Conservation (phyloP, 2,113 vertebrate genomes). For the Pomatorhinus ruficollis region DNA sequence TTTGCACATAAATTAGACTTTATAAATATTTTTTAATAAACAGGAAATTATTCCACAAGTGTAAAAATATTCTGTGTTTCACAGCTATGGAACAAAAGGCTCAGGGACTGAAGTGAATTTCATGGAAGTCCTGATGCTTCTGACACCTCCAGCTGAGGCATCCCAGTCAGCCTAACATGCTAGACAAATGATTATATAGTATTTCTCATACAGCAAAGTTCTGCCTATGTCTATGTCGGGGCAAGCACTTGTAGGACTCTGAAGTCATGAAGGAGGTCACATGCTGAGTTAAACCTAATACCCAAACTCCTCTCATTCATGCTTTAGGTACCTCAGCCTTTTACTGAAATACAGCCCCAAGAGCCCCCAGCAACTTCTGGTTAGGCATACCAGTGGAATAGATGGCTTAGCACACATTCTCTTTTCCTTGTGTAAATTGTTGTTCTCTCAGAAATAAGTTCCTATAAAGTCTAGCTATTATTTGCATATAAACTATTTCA, state of each 20-base stretch:
- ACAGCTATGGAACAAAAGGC: not conserved
- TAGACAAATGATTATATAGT: not conserved
- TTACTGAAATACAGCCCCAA: not conserved
- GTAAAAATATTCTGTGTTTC: not conserved
- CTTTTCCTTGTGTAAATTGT: not conserved
- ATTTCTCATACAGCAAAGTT: not conserved
- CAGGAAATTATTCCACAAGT: not conserved
- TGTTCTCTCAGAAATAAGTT: not conserved
- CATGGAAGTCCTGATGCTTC: not conserved
- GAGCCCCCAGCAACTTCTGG: not conserved
- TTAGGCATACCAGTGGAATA: not conserved
- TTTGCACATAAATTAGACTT: not conserved
- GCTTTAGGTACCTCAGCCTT: not conserved
- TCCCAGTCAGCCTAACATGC: not conserved
- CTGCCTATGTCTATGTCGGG: not conserved
- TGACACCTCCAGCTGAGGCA: not conserved
- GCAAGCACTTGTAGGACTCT: not conserved
- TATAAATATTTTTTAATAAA: not conserved
- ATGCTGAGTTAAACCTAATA: not conserved
- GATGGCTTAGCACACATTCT: not conserved
- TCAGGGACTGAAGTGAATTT: not conserved
- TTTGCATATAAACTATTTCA: not conserved
- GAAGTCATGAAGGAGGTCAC: not conserved
- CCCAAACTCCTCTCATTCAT: not conserved
- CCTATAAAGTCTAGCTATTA: not conserved